phyloP scores from a whole-genome alignment of 1,140 invertebrate genomes.

The Rhizoglyphus robini region DNA sequence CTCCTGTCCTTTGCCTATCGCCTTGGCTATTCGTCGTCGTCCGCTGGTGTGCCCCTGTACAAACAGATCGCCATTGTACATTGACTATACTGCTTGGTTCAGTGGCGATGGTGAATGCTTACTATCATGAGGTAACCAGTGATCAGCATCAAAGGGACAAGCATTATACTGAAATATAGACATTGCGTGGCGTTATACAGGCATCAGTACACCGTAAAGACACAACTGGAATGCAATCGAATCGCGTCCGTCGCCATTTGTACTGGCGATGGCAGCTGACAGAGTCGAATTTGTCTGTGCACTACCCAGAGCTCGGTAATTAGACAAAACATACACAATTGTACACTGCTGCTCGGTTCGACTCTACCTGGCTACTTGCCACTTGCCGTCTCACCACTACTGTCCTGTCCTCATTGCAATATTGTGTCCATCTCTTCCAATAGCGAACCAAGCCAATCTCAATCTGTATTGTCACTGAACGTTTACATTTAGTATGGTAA shows the following conservation, averaged over 20 bases:
- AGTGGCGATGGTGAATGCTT: not conserved
- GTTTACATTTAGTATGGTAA: too few relatives aligned
- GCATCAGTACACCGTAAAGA: not conserved
- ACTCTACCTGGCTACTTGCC: not conserved
- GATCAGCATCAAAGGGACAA: conserved; percentile 2
- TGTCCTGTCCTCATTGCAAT: too few relatives aligned
- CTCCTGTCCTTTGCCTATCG: too few relatives aligned
- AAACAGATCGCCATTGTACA: not conserved
- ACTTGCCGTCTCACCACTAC: too few relatives aligned
- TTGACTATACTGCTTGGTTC: too few relatives aligned
- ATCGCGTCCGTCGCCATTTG: not conserved
- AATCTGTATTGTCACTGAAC: too few relatives aligned
- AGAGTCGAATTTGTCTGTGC: conserved; percentile 3
- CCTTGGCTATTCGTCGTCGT: too few relatives aligned
- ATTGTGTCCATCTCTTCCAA: too few relatives aligned
- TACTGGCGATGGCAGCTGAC: not conserved
- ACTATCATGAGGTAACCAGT: conserved; percentile 1
- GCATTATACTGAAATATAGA: not conserved
- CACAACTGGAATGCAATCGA: conserved; percentile 1
- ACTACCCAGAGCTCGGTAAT: not conserved
- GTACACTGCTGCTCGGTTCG: not conserved
- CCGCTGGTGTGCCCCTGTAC: too few relatives aligned
- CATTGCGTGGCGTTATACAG: not conserved
- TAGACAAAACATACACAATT: not conserved
- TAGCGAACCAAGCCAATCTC: too few relatives aligned